Base-by-base conservation (phyloP, 2,797 vertebrate species). In the Epinephelus malabaricus region DNA sequence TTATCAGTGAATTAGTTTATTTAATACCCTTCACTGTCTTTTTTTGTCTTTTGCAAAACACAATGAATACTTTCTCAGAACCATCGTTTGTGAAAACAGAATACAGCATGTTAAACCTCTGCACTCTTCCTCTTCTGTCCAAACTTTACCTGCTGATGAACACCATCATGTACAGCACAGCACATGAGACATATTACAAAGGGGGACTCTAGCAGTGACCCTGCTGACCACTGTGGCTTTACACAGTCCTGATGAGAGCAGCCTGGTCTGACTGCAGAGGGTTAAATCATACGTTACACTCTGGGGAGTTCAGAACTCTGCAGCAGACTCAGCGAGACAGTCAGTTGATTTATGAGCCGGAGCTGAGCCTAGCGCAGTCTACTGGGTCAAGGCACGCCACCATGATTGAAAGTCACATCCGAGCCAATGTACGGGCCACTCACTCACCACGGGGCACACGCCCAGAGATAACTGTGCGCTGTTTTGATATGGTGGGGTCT, bases 261-360 rank as follows among this genome's bases (percentile, higher is more conserved):
- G 61, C 74, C 74, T 72, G 71, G 63, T 77, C 75, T 78, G 78
- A 78, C 76, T 81, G 45, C 65, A 75, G 62, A 86, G 79, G 82
- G 86, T 89, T 87, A 74, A 86, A 90, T 86, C 83, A 80, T 62
- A 79, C 71, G 78, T 81, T 75, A 47, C 85, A 84, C 92, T 79
- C 83, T 11, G 38, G 78, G 88, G 89, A 89, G 84, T 84, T 92
- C 78, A 84, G 85, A 85, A 86, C 69, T 85, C 59, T 78, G 79
- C 86, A 88, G 85, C 81, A 70, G 18, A 6, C 82, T 77, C 77
- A 60, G 76, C 34, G 70, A 87, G 85, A 87, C 88, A 91, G 70
- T 88, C 40, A 0, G 62, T 84, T 94, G 93, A 95, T 95, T 94
- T 92, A 95, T 93, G 94, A 87, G 86, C 81, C 64, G 6, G 60